Evolutionary conservation across 2,888 invertebrate species (phyloP), one percentile per base, ranked within the genome.

Genomic region (Ophion ventricosus): DNA sequence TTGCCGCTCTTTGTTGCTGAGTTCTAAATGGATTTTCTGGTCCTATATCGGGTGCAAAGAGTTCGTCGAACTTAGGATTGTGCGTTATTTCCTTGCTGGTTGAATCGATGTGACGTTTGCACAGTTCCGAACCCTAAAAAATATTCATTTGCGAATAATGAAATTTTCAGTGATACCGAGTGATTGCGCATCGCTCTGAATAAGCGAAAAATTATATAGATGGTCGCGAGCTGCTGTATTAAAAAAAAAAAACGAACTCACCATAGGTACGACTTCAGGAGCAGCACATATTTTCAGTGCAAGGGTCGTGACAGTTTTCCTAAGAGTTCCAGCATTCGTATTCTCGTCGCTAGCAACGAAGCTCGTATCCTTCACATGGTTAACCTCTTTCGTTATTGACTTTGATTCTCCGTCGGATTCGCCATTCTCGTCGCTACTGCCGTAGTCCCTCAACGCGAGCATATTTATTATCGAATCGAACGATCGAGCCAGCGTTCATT

Each of bases 21-120:
- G 98, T 98, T 93, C 97, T 96, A 91, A 97, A 98, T 0, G 99
- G 99, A 94, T 99, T 98, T 88, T 96, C 96, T 0, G 99, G 99
- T 0, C 99, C 99, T 69, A 97, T 95, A 85, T 96, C 95, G 0
- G 99, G 98, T 3, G 98, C 97, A 94, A 96, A 99, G 2, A 99
- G 94, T 92, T 99, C 98, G 79, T 99, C 99, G 93, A 96, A 99
- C 91, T 97, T 98, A 0, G 99, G 98, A 94, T 99, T 99, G 92
- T 97, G 97, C 86, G 95, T 94, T 1, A 99, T 93, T 94, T 99
- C 98, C 92, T 97, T 97, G 0, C 95, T 94, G 59, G 96, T 96
- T 1, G 97, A 96, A 93, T 98, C 97, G 86, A 99, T 94, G 82
- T 97, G 95, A 17, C 96, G 94, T 80, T 96, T 94, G 35, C 96